Base-by-base conservation (phyloP, 2,888 invertebrate species). In the Meloe dianella region DNA sequence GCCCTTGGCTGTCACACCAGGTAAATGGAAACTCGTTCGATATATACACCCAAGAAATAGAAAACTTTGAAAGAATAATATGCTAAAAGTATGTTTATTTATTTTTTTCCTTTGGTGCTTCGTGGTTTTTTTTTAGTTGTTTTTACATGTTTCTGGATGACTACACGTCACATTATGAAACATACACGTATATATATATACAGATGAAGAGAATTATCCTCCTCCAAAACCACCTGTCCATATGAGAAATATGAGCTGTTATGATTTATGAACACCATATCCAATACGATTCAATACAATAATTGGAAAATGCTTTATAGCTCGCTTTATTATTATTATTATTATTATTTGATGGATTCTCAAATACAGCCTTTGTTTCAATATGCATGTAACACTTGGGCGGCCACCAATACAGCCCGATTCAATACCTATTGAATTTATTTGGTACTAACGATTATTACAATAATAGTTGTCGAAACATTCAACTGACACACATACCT, bases 1-100 rank as follows among this genome's bases (percentile, higher is more conserved):
- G 78, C 79, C 80, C 79, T 78, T 77, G 72, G 73, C 68, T 74
- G 75, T 76, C 74, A 69, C 71, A 72, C 77, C 78, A 80, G 79
- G 80, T 80, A 80, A 74, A 77, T 73, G 72, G 76, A 74, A 74
- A 64, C 69, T 67, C 70, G 67, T 62, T 70, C 67, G 65, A 70
- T 67, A 51, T 17, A 67, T 58, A 64, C 66, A 14, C 54, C 63
- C 64, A 64, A 64, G 67, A 67, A 67, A 67, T 59, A 67, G 59
- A 41, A 41, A 41, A 41, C n/a, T 41, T 41, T 41, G 7, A 17
- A 41, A n/a, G 41, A 41, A 41, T 41, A 41, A 41, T 41, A 41
- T 41, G 41, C 41, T 41, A 41, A 41, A 41, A 41, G 20, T 47
- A 20, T 20, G 17, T 20, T 47, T 47, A 8, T 47, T 20, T 0